Evolutionary conservation across 2,113 vertebrate genomes (phyloP), one percentile per base, ranked within the genome.

Genomic region (Anolis sagrei): DNA sequence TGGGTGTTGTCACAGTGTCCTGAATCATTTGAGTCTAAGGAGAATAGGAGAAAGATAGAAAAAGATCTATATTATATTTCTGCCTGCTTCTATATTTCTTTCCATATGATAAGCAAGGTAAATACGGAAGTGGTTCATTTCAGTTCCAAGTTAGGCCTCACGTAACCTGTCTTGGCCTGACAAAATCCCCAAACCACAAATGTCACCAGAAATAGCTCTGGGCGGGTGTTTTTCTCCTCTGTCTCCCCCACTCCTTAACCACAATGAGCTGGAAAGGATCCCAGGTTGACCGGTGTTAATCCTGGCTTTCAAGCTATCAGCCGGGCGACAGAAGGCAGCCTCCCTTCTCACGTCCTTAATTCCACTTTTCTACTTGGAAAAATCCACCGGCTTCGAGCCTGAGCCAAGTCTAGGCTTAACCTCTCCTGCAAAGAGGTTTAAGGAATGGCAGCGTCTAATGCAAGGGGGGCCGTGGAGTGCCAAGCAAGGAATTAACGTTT

Each of bases 121-220:
- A 84, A 36, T 10, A 75, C 44, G 34, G 13, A 68, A 84, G 82
- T 3, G 25, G 54, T 13, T n/a, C 8, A 69, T 23, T 72, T 72
- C 25, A 27, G 64, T 29, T 9, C 70, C 34, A 44, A 11, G 4
- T 13, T 5, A 5, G 29, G 49, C 68, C 23, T 58, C 44, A 21
- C 7, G 21, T 19, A 11, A n/a, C 13, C 7, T 34, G 6, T 84
- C 69, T 84, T 34, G 74, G 74, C 36, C 64, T 68, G 36, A 25
- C 18, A 68, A 54, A 19, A 18, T 18, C n/a, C 39, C 74, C n/a
- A 77, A 51, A 23, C 83, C 74, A 19, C 83, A 77, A 36, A 68
- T 36, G 74, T 77, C 82, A 77, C 74, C 74, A 8, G 68, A 84
- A 84, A 68, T 76, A 84, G 49, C 64, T 51, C 68, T 84, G 13